These are phyloP conservation scores for Zaprionus obscuricornis DNA, from an alignment of 2,888 invertebrate genomes.

Conservation along the genomic window DNA sequence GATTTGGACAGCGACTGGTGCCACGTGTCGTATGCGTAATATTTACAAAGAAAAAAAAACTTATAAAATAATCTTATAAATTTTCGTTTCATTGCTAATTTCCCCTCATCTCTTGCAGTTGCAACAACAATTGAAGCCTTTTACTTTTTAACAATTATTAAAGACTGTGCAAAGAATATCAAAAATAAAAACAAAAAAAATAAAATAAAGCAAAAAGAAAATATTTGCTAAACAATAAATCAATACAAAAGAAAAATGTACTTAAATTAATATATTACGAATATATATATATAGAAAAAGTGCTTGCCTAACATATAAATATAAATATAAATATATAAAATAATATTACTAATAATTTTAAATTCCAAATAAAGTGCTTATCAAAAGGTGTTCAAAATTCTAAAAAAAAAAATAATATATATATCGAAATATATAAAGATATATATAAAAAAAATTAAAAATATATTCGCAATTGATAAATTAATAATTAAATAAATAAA, in stretches of 20 bases:
- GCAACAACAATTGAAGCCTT: slow-evolving; percentile 55
- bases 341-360: slow-evolving; percentile 19
- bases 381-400: slow-evolving; percentile 67
- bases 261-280: slow-evolving; percentile 21
- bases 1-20: slow-evolving; percentile 48
- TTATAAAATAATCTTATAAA: too few relatives aligned
- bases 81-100: not conserved
- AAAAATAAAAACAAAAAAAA: slow-evolving; percentile 26
- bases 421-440: not conserved
- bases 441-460: too few relatives aligned
- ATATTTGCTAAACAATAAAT: slow-evolving; percentile 33
- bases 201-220: not conserved
- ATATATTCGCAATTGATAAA: slow-evolving; percentile 2
- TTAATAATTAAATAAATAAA: slow-evolving; percentile 1
- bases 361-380: slow-evolving; percentile 57
- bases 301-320: slow-evolving; percentile 26
- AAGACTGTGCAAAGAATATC: slow-evolving; percentile 67
- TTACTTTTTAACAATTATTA: slow-evolving; percentile 50
- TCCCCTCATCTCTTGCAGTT: slow-evolving; percentile 37
- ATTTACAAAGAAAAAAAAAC: too few relatives aligned
- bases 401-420: slow-evolving; percentile 29
- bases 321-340: too few relatives aligned
- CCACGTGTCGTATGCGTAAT: slow-evolving; percentile 69
- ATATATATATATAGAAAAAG: slow-evolving; percentile 19
- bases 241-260: slow-evolving; percentile 24